Evolutionary conservation across 2,797 vertebrate genomes (phyloP).

Genomic region (Lagothrix lagotricha): DNA sequence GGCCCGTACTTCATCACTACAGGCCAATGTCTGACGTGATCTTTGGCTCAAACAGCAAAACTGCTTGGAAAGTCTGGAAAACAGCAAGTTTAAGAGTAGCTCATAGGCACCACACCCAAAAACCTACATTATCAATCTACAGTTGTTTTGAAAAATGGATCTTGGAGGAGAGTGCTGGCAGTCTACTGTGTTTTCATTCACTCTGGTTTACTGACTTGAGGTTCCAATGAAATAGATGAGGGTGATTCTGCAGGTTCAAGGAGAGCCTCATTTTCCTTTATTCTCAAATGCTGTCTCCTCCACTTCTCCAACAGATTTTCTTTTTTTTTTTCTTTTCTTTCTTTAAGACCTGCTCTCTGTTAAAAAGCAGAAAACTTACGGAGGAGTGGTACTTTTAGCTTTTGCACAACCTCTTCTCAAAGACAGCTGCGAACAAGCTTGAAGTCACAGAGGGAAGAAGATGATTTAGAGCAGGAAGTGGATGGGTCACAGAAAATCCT

Average conservation of each 20-base stretch:
- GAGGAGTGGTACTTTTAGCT: neutral
- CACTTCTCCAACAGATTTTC: neutral
- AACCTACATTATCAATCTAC: neutral
- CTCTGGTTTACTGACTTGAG: neutral
- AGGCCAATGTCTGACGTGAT: neutral
- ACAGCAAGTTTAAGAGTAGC: neutral
- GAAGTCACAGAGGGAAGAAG: neutral
- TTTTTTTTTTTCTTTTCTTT: neutral
- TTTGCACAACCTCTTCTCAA: neutral
- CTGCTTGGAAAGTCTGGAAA: slow-evolving; percentile 31
- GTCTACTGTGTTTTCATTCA: neutral
- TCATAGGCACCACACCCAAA: neutral
- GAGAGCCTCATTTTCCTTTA: neutral
- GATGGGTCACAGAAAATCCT: neutral
- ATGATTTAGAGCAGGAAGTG: neutral
- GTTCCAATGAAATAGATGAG: neutral
- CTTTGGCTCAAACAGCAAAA: slow-evolving; percentile 33
- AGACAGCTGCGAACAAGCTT: neutral
- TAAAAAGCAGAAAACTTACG: slow-evolving; percentile 22
- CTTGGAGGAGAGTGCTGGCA: neutral
- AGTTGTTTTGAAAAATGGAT: neutral
- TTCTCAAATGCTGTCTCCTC: neutral
- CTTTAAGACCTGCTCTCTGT: neutral
- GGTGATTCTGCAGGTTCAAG: neutral
- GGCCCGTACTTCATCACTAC: neutral